phyloP scores from a whole-genome alignment of 2,113 vertebrate species.

The Grus americana region DNA sequence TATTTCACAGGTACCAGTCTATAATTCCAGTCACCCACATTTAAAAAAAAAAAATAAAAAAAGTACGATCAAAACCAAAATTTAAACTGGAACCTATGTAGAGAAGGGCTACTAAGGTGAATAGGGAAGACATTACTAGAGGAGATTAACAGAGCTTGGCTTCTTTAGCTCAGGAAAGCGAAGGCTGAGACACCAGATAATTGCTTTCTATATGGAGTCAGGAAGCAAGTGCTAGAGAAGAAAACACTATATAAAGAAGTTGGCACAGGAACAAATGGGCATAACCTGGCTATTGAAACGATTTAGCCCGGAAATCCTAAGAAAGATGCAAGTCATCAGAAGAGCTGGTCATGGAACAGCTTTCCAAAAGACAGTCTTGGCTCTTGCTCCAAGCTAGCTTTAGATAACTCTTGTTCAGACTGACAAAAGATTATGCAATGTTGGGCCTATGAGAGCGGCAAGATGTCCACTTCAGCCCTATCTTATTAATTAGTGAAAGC shows the following conservation, averaged over 20 bases:
- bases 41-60: background rate
- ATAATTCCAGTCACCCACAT: background rate
- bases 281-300: background rate
- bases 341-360: background rate
- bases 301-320: background rate
- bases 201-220: background rate
- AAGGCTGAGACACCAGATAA: background rate
- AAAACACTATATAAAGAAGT: background rate
- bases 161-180: background rate
- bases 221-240: background rate
- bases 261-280: background rate
- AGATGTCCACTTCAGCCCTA: background rate
- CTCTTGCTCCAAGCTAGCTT: background rate
- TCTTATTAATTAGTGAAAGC: background rate
- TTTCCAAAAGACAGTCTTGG: background rate
- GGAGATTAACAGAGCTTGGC: background rate
- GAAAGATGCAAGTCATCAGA: rapidly evolving
- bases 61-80: background rate
- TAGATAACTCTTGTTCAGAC: background rate
- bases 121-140: background rate
- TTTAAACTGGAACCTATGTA: background rate
- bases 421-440: background rate
- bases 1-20: background rate
- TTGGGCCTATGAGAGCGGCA: background rate
- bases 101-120: background rate